These are phyloP conservation scores for Mus musculus DNA, from an alignment of 2,113 vertebrate genomes.

Conservation along the genomic window DNA sequence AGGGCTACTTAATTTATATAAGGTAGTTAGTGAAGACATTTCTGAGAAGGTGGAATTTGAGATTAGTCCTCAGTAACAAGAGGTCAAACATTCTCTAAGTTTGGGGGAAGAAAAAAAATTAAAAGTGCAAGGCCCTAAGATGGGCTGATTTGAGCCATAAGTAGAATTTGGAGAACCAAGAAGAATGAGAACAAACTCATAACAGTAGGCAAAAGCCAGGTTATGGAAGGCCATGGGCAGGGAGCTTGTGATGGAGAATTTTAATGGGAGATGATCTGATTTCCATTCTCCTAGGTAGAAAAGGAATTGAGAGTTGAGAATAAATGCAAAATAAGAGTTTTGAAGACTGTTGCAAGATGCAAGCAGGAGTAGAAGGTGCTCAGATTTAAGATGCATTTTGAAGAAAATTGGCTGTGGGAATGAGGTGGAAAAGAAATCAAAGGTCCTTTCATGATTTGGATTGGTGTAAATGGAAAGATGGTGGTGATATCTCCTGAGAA, in stretches of 20 bases:
- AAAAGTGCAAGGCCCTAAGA: not conserved
- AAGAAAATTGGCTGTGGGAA: not conserved
- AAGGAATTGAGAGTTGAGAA: not conserved
- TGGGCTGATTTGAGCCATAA: not conserved
- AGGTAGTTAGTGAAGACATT: not conserved
- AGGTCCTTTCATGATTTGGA: not conserved
- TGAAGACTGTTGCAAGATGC: not conserved
- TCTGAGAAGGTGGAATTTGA: not conserved
- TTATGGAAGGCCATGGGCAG: not conserved
- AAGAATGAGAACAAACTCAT: too few relatives aligned
- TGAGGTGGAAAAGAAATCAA: not conserved
- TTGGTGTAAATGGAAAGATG: not conserved
- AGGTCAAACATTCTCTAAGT: not conserved
- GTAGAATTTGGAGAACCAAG: not conserved
- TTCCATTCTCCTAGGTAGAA: not conserved
- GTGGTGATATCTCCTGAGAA: not conserved
- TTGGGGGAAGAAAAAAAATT: not conserved
- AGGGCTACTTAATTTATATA: not conserved
- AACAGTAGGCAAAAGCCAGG: not conserved
- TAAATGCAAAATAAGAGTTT: not conserved
- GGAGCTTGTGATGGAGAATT: not conserved
- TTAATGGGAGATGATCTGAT: not conserved
- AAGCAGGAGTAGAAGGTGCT: not conserved
- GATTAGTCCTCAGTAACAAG: conserved; percentile 6
- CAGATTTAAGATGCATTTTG: not conserved